Percentiles rank a stretch among this genome's conserved stretches.
These are phyloP conservation scores for Poeciliopsis turrubarensis DNA, from an alignment of 2,113 vertebrate genomes.

Conservation along the genomic window DNA sequence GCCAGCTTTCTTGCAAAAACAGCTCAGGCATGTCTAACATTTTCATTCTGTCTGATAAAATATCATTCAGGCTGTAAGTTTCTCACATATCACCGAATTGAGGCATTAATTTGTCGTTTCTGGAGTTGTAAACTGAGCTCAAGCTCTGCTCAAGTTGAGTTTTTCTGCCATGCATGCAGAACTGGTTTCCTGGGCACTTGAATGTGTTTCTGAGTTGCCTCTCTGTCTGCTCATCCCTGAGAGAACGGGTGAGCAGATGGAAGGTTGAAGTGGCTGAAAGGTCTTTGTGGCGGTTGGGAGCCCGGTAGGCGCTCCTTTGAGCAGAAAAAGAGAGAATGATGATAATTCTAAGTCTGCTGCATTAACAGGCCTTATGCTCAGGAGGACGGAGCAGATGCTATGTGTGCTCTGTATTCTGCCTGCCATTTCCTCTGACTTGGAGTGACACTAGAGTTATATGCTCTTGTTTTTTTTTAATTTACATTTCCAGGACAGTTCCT, in stretches of 20 bases:
- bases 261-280: slow-evolving; percentile 47
- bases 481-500: background rate
- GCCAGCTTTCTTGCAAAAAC: no score
- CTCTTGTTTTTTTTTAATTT: background rate
- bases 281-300: slow-evolving; percentile 35
- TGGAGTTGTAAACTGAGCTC: slow-evolving; percentile 9
- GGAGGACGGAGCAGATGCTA: slow-evolving; percentile 43
- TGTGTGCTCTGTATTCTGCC: slow-evolving; percentile 45
- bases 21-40: background rate
- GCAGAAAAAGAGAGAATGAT: slow-evolving; percentile 35
- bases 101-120: background rate
- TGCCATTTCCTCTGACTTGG: slow-evolving; percentile 41
- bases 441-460: slow-evolving; percentile 5
- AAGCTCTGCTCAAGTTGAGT: background rate
- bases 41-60: background rate
- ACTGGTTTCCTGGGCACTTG: slow-evolving; percentile 19
- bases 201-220: slow-evolving; percentile 20
- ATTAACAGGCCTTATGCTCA: slow-evolving; percentile 57
- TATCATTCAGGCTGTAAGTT: no score
- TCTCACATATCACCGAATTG: no score
- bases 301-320: slow-evolving; percentile 19
- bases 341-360: slow-evolving; percentile 43
- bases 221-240: slow-evolving; percentile 21
- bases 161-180: slow-evolving; percentile 1
- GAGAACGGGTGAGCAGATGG: slow-evolving; percentile 64